These are phyloP conservation scores for Calliopsis andreniformis DNA, from an alignment of 1,140 invertebrate species.

Conservation along the genomic window DNA sequence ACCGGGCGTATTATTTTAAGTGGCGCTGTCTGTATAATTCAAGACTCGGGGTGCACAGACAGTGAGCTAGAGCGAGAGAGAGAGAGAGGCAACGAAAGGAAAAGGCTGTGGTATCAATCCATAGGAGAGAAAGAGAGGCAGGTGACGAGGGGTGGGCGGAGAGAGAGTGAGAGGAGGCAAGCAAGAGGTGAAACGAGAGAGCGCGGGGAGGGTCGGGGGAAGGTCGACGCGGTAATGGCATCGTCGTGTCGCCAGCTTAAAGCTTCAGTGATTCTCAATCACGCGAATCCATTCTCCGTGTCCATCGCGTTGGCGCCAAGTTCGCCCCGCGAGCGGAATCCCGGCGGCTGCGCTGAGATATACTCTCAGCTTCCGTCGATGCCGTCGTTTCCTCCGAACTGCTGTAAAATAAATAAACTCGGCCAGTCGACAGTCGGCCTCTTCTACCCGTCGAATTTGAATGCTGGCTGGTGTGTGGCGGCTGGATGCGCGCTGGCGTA, in stretches of 20 bases:
- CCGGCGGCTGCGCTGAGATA: slow-evolving; percentile 14
- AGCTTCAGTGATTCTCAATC: slow-evolving; percentile 74
- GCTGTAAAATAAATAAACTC: slow-evolving; percentile 43
- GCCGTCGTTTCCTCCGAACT: slow-evolving; percentile 24
- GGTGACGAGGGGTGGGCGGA: slow-evolving; percentile 1
- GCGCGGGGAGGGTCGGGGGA: slow-evolving; percentile 38
- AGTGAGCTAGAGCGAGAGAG: slow-evolving; percentile 17
- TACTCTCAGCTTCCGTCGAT: slow-evolving; percentile 27
- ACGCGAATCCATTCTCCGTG: slow-evolving; percentile 60
- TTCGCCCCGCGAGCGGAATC: slow-evolving; percentile 36
- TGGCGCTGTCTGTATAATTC: slow-evolving; percentile 79
- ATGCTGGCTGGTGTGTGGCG: slow-evolving; percentile 22
- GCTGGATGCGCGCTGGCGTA: not conserved
- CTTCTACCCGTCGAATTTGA: not conserved
- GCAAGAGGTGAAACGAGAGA: slow-evolving; percentile 48
- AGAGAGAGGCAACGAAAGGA: slow-evolving; percentile 4
- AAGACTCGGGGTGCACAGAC: slow-evolving; percentile 62
- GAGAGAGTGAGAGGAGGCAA: slow-evolving; percentile 29
- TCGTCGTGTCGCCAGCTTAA: slow-evolving; percentile 75
- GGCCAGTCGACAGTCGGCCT: not conserved
- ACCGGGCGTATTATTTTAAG: slow-evolving; percentile 80
- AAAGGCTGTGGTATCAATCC: not conserved
- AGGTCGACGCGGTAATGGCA: slow-evolving; percentile 73
- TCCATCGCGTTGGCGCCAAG: slow-evolving; percentile 30
- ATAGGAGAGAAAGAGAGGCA: slow-evolving; percentile 27